Percentiles rank a stretch among this genome's conserved stretches.
phyloP scores from a whole-genome alignment of 2,888 invertebrate genomes.

The Morpho deidamia region DNA sequence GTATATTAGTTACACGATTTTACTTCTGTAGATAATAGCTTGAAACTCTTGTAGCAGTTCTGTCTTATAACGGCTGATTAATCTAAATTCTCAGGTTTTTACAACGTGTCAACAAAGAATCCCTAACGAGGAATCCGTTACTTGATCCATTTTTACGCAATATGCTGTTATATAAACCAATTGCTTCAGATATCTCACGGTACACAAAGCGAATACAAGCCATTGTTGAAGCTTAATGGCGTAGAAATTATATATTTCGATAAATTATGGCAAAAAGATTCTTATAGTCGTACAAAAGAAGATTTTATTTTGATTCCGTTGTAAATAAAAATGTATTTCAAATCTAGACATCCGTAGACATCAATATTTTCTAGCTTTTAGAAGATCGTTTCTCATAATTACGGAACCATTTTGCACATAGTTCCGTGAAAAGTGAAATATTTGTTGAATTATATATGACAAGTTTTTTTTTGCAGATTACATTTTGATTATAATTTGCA shows the following conservation, averaged over 20 bases:
- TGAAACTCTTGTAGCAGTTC: not conserved
- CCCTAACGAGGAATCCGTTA: conserved; percentile 33
- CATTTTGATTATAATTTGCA: no score
- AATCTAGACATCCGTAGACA: not conserved
- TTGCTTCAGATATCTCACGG: conserved; percentile 16
- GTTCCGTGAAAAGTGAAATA: not conserved
- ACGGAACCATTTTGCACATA: not conserved
- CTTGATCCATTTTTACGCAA: conserved; percentile 32
- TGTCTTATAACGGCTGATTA: not conserved
- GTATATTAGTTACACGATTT: no score
- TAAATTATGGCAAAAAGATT: not conserved
- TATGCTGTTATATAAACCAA: conserved; percentile 11
- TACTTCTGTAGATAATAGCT: not conserved
- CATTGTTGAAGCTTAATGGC: conserved; percentile 17
- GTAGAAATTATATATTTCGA: conserved; percentile 6
- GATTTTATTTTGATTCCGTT: no score
- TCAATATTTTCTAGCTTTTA: conserved; percentile 13
- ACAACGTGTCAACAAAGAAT: conserved; percentile 28
- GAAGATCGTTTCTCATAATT: conserved; percentile 29
- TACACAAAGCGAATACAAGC: conserved; percentile 9
- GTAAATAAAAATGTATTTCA: no score
- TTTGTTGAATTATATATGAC: no score
- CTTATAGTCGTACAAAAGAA: not conserved
- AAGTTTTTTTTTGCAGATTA: no score
- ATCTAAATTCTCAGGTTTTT: conserved; percentile 33